A percentile compares a stretch with the other conserved stretches of the same genome.
Evolutionary conservation across 2,113 vertebrate species (phyloP).

Genomic region (Catagonus wagneri): DNA sequence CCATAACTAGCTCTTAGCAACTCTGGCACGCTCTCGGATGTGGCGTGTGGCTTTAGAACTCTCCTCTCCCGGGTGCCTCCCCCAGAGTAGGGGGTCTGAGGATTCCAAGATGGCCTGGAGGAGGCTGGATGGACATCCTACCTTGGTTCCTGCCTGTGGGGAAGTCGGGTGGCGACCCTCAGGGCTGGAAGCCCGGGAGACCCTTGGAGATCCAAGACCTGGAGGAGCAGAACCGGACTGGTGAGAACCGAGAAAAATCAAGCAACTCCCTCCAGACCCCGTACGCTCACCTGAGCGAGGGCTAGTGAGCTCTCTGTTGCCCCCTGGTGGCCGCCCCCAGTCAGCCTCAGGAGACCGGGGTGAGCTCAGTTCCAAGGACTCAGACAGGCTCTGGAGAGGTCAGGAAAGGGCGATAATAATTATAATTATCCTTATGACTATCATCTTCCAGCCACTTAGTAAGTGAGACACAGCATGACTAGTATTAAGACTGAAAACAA

Average conservation of each 20-base stretch:
- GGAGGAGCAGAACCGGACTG: background rate
- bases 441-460: background rate
- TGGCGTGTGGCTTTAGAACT: background rate
- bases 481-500: background rate
- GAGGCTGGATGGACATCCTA: background rate
- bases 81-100: background rate
- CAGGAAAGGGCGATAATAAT: background rate
- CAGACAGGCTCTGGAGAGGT: constrained; percentile 65
- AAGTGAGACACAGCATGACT: background rate
- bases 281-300: constrained; percentile 61
- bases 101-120: background rate
- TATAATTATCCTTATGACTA: background rate
- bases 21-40: background rate
- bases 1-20: background rate
- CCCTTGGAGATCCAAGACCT: constrained; percentile 64
- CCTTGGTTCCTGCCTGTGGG: constrained; percentile 70
- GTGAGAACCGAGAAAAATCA: background rate
- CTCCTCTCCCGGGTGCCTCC: background rate
- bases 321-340: constrained; percentile 59
- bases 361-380: constrained; percentile 69
- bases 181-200: constrained; percentile 68
- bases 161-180: background rate
- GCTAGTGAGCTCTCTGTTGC: background rate
- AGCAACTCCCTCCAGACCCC: background rate
- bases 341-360: constrained; percentile 34